phyloP scores from a whole-genome alignment of 2,888 invertebrate species.

The Ethmia dodecea region DNA sequence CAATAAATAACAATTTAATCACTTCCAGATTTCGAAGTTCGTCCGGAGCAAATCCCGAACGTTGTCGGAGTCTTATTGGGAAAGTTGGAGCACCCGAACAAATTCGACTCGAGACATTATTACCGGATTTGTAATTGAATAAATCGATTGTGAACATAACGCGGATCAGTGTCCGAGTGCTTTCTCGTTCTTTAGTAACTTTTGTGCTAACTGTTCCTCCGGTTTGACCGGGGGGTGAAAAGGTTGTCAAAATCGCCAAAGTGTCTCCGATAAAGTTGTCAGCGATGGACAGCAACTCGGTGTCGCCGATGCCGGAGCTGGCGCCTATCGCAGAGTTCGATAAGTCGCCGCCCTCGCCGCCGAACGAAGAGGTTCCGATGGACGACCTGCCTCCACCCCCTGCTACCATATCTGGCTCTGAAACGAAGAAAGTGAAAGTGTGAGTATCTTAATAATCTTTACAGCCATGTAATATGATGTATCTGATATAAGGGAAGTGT shows the following conservation, averaged over 20 bases:
- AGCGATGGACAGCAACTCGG: slow-evolving; percentile 83
- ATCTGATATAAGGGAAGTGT: too few relatives aligned
- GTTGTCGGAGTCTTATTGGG: slow-evolving; percentile 28
- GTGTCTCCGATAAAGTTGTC: slow-evolving; percentile 77
- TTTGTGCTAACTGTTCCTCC: slow-evolving; percentile 35
- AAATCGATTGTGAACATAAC: slow-evolving; percentile 20
- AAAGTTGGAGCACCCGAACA: slow-evolving; percentile 24
- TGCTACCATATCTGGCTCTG: slow-evolving; percentile 75
- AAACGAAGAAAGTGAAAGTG: slow-evolving; percentile 75
- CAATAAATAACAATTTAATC: slow-evolving; percentile 42
- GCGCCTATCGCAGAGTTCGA: slow-evolving; percentile 85
- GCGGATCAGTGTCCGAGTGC: slow-evolving; percentile 17
- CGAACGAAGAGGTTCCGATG: slow-evolving; percentile 79
- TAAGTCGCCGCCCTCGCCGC: slow-evolving; percentile 82
- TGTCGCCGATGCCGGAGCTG: slow-evolving; percentile 82
- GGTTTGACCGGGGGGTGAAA: slow-evolving; percentile 46
- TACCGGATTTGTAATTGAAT: slow-evolving; percentile 17
- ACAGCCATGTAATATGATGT: too few relatives aligned
- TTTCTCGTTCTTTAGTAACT: slow-evolving; percentile 13
- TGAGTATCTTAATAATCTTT: too few relatives aligned
- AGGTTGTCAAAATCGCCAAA: slow-evolving; percentile 54
- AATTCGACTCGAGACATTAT: slow-evolving; percentile 9
- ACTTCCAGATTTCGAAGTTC: slow-evolving; percentile 42
- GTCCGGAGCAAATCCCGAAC: slow-evolving; percentile 33
- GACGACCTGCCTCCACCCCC: slow-evolving; percentile 82